Evolutionary conservation across 2,113 vertebrate genomes (phyloP).

Genomic region (pig (Sus scrofa)): T2T-Sscrofa CM000812.6:265942501-265943000

Average conservation of each 20-base stretch:
- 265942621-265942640: neutral
- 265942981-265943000: no score
- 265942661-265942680: neutral
- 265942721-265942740: neutral
- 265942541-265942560: neutral
- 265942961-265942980: no score
- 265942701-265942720: neutral
- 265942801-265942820: no score
- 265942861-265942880: no score
- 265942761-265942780: neutral
- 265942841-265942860: no score
- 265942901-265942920: no score
- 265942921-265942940: no score
- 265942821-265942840: no score
- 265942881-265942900: no score
- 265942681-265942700: neutral
- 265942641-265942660: neutral
- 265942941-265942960: no score
- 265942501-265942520: slow-evolving; percentile 94
- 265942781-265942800: no score
- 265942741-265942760: neutral
- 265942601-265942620: neutral
- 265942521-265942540: neutral
- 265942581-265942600: neutral
- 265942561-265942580: neutral